Conservation (phyloP, 30 jellyfish, hydroid and myxozoan genomes). For the Aurelia aurita complex sp. Pacific region DNA sequence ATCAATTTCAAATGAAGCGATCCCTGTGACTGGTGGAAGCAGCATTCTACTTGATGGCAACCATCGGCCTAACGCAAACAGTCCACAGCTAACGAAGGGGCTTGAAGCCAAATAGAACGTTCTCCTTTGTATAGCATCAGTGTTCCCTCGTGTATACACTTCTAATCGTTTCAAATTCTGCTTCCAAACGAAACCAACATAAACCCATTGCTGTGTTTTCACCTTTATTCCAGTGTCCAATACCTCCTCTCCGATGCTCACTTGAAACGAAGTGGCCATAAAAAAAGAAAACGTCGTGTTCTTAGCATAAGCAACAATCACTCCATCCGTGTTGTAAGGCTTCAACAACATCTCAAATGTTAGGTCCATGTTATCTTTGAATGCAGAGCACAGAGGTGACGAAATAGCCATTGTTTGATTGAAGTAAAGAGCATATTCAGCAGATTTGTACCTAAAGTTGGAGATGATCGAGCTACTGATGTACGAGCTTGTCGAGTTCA, state of each 20-base stretch:
- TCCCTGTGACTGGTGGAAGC: constrained; percentile 32
- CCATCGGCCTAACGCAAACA: constrained; percentile 61
- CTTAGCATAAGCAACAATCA: constrained; percentile 40
- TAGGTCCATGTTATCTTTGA: constrained; percentile 24
- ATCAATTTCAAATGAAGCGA: constrained; percentile 30
- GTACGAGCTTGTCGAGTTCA: constrained; percentile 18
- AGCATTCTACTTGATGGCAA: constrained; percentile 27
- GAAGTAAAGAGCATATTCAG: constrained; percentile 43
- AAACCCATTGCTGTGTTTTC: constrained; percentile 19
- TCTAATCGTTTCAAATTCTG: constrained; percentile 23
- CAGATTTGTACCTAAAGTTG: constrained; percentile 1
- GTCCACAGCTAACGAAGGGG: constrained; percentile 52
- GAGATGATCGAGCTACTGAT: constrained; percentile 6
- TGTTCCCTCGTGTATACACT: constrained; percentile 1
- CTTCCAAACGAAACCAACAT: constrained; percentile 50
- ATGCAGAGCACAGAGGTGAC: constrained; percentile 33
- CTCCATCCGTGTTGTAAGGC: constrained; percentile 39
- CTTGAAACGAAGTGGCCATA: constrained; percentile 23
- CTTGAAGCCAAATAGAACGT: constrained; percentile 11
- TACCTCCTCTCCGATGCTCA: constrained; percentile 19
- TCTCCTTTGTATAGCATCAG: constrained; percentile 20
- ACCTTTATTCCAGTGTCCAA: constrained; percentile 38
- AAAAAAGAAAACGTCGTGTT: constrained; percentile 30
- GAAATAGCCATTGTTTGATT: constrained; percentile 51
- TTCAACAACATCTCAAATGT: constrained; percentile 47